A percentile compares a stretch with the other conserved stretches of the same genome.
Evolutionary conservation across 1,140 invertebrate genomes (phyloP).

Genomic region (Tyrophagus putrescentiae): DNA sequence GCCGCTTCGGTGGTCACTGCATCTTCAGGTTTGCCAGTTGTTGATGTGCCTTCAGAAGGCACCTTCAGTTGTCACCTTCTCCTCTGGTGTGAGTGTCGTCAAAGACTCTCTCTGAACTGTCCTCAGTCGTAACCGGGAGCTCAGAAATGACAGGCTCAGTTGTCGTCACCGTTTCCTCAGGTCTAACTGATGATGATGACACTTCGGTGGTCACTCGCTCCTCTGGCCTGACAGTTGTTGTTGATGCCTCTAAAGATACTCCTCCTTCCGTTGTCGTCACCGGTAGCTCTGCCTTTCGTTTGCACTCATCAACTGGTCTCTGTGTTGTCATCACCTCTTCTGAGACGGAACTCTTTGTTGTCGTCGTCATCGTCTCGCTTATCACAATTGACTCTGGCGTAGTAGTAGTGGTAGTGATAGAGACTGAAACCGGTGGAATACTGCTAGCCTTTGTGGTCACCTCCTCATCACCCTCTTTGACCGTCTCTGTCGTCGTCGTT

Average conservation of each 20-base stretch:
- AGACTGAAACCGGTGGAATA: background rate
- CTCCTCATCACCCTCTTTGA: no score
- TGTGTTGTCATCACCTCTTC: background rate
- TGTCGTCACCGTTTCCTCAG: background rate
- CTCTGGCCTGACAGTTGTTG: background rate
- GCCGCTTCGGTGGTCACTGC: background rate
- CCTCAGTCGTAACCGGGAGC: no score
- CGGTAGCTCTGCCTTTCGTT: no score
- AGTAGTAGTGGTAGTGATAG: background rate
- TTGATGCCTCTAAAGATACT: background rate
- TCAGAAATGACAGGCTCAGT: background rate
- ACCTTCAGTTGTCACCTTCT: background rate
- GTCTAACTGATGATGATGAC: background rate
- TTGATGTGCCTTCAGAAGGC: background rate
- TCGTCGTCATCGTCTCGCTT: no score
- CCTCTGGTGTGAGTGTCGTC: constrained; percentile 7
- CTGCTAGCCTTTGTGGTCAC: no score
- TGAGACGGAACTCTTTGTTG: no score
- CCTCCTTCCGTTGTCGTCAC: background rate
- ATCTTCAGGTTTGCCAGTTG: background rate
- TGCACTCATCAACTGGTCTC: no score
- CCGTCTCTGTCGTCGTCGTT: background rate
- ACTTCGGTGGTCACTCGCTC: background rate
- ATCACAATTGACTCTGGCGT: no score
- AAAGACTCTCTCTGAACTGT: constrained; percentile 2